These are phyloP conservation scores for Amblyjoppa proteus DNA, from an alignment of 2,888 invertebrate species.

Conservation along the genomic window DNA sequence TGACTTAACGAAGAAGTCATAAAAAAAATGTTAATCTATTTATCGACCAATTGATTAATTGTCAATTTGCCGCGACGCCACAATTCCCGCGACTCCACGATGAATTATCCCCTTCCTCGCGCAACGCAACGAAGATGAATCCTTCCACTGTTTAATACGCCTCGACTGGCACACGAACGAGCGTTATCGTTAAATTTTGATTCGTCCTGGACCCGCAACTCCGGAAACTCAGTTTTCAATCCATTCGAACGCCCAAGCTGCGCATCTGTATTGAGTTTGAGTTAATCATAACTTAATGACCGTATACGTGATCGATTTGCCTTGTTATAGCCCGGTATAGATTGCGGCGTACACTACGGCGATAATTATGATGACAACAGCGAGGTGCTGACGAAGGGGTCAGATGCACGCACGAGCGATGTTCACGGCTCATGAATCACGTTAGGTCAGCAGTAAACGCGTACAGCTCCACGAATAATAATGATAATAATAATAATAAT, in stretches of 20 bases:
- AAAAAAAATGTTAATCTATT: background rate
- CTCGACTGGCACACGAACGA: background rate
- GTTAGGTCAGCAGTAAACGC: constrained; percentile 4
- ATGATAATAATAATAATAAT: constrained; percentile 6
- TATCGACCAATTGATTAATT: background rate
- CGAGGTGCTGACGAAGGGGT: constrained; percentile 16
- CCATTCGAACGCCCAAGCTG: background rate
- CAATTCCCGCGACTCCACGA: background rate
- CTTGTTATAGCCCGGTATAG: background rate
- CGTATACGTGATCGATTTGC: constrained; percentile 21
- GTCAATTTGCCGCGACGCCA: background rate
- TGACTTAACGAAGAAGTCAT: background rate
- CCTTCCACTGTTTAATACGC: background rate
- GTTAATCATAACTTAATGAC: constrained; percentile 11
- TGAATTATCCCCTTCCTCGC: background rate
- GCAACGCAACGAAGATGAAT: background rate
- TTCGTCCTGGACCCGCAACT: too few species aligned
- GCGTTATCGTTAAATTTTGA: constrained; percentile 11
- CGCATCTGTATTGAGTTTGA: constrained; percentile 3
- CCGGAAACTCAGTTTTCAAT: background rate
- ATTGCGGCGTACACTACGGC: background rate
- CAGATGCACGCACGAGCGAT: constrained; percentile 40
- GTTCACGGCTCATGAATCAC: constrained; percentile 37
- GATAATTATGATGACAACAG: background rate
- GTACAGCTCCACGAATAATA: background rate